Conservation (phyloP, 1,140 invertebrate genomes). For the Protaetia brevitarsis region DNA sequence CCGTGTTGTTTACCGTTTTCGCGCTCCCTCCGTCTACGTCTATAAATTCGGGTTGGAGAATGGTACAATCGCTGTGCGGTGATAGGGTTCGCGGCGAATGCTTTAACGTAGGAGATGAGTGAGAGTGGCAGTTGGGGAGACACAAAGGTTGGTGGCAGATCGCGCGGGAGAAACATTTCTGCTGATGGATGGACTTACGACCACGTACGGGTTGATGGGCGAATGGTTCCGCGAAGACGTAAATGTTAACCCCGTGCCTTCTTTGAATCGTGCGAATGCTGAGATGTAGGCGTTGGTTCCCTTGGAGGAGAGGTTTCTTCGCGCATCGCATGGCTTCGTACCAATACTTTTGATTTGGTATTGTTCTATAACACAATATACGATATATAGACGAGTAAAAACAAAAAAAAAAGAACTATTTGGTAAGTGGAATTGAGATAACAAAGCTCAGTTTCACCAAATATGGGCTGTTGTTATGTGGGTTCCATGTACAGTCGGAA, state of each 20-base stretch:
- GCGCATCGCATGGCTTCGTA: conserved; percentile 83
- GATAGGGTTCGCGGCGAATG: conserved; percentile 22
- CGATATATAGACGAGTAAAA: background rate
- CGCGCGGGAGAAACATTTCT: conserved; percentile 25
- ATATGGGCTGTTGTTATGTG: too few relatives aligned
- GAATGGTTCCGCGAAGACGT: conserved; percentile 33
- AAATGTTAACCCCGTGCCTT: conserved; percentile 41
- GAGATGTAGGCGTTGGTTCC: conserved; percentile 58
- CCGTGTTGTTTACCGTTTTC: conserved; percentile 24
- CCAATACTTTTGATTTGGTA: conserved; percentile 77
- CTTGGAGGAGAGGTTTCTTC: conserved; percentile 82
- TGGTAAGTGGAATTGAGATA: background rate
- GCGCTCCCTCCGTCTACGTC: background rate
- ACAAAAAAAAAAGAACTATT: background rate
- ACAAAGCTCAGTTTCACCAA: too few relatives aligned
- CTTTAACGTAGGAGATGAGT: conserved; percentile 31
- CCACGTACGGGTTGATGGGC: conserved; percentile 43
- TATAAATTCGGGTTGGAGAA: conserved; percentile 28
- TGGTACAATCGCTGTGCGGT: conserved; percentile 16
- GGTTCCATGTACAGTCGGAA: too few relatives aligned
- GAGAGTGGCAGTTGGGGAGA: conserved; percentile 36
- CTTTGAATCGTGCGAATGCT: conserved; percentile 47
- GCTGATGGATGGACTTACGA: conserved; percentile 41
- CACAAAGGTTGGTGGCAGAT: conserved; percentile 26
- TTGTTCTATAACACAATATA: conserved; percentile 52